Percentiles rank a stretch among this genome's conserved stretches.
Conservation (phyloP, 2,888 invertebrate species). For the Drosophila meridionalis region DNA sequence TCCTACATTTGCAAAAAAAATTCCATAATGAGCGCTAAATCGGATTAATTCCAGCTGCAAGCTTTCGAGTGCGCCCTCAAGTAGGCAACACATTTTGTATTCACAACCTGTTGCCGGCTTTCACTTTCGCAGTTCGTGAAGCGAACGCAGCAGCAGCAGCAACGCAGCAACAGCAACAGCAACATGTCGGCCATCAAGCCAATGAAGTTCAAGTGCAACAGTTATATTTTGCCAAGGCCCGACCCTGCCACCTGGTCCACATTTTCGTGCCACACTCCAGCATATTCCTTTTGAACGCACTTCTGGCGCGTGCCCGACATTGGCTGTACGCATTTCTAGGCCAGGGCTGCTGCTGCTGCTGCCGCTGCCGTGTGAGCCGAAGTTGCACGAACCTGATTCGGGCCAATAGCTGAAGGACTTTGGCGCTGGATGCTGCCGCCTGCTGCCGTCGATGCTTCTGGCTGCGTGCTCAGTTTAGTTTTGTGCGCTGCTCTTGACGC, state of each 20-base stretch:
- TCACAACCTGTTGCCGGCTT: conserved; percentile 76
- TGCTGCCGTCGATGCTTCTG: conserved; percentile 34
- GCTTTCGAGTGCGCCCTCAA: conserved; percentile 1
- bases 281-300: conserved; percentile 11
- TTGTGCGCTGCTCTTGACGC: conserved; percentile 62
- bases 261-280: conserved; percentile 16
- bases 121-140: conserved; percentile 64
- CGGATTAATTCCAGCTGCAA: not conserved
- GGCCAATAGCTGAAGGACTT: conserved; percentile 41
- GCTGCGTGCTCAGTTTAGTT: conserved; percentile 73
- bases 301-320: conserved; percentile 60
- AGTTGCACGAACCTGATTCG: conserved; percentile 51
- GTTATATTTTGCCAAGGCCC: conserved; percentile 51
- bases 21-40: not conserved
- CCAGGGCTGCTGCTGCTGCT: conserved; percentile 63
- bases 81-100: conserved; percentile 34
- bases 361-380: conserved; percentile 52
- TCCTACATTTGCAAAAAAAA: not conserved
- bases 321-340: conserved; percentile 67
- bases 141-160: conserved; percentile 16
- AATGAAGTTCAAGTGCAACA: conserved; percentile 82
- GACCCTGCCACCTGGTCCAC: conserved; percentile 20
- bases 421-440: conserved; percentile 45
- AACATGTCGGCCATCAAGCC: conserved; percentile 49
- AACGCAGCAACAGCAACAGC: conserved; percentile 22